Base-by-base conservation (phyloP, 2,797 vertebrate species). In the Diplodus sargus region DNA sequence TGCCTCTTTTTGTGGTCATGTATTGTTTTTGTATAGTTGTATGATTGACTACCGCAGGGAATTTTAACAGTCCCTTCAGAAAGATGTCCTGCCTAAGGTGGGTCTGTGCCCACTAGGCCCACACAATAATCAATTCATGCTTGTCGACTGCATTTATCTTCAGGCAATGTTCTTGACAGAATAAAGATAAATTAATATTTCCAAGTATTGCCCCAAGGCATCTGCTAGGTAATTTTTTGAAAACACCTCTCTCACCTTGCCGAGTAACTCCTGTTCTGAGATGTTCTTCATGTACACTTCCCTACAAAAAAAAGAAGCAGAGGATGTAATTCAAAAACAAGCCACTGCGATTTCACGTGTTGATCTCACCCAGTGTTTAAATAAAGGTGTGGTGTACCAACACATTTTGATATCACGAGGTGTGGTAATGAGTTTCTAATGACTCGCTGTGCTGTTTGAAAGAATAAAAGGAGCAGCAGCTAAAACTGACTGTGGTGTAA, bases 231-330 rank as follows among this genome's bases (percentile, higher is more conserved):
- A 73, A 78, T 30, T 49, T 51, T 5, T 34, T 61, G 3, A 34
- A 70, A 34, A 56, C 48, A 47, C 22, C 57, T 57, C 64, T 70
- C 95, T 96, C 94, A 99, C 98, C 97, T 99, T 99, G 87, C 98
- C 97, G 74, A 99, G 96, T 88, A 97, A 96, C 91, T 99, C 98
- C 91, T 99, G 98, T 78, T 99, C 98, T 53, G 96, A 92, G 86
- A 98, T 99, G 89, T 96, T 97, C 91, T 95, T 97, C 88, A 96
- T 95, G 87, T 98, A 99, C 84, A 98, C 95, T 81, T 99, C 98
- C 91, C 98, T 99, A 72, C 20, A 91, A 90, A 70, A 70, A 3
- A 86, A 90, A 91, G 39, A 73, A n/a, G 30, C 30, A 34, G 30
- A 34, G 3, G n/a, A n/a, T 22, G 74, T 12, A 15, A 60, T 57